Base-by-base conservation (phyloP, 2,888 invertebrate species). In the Troilus luridus region DNA sequence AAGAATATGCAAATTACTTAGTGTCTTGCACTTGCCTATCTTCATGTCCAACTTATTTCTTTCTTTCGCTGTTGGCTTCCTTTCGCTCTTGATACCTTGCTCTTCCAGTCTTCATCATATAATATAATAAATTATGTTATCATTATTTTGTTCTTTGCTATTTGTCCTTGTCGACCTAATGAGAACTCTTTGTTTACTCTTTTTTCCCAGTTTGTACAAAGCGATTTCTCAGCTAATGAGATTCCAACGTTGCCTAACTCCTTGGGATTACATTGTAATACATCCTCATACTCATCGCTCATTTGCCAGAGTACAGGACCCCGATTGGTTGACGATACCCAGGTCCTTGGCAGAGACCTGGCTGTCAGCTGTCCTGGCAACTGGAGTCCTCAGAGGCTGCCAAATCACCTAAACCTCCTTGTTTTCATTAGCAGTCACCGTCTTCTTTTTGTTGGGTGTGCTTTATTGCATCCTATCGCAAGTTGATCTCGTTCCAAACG, bases 331-430 rank as follows among this genome's bases (percentile, higher is more conserved):
- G 21, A 62, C 21, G 21, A 62, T 21, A n/a, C 64, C 11, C 64
- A 1, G 14, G 24, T 41, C 19, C 41, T 77, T 77, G 77, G 77
- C 77, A 77, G 41, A 19, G 7, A 21, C n/a, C 41, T 41, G 17
- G 41, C 17, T 14, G 17, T 19, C 54, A 77, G 77, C 77, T 77
- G 41, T 27, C 41, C 77, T 77, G 77, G 77, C 77, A 77, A 41
- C 41, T 41, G 17, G 77, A 41, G 8, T 10, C 77, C n/a, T 8
- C 41, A 17, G 77, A 19, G 19, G 41, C 41, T 77, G 89, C 89
- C 89, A 89, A 89, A 54, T 89, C 64, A 89, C 64, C 72, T 67
- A 89, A 72, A 89, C 64, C 67, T 67, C 54, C 64, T 67, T 89
- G 89, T 89, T 64, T 89, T 77, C 77, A 77, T 77, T 77, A 41